Conservation (phyloP, 2,888 invertebrate species). For the Chirona hameri region DNA sequence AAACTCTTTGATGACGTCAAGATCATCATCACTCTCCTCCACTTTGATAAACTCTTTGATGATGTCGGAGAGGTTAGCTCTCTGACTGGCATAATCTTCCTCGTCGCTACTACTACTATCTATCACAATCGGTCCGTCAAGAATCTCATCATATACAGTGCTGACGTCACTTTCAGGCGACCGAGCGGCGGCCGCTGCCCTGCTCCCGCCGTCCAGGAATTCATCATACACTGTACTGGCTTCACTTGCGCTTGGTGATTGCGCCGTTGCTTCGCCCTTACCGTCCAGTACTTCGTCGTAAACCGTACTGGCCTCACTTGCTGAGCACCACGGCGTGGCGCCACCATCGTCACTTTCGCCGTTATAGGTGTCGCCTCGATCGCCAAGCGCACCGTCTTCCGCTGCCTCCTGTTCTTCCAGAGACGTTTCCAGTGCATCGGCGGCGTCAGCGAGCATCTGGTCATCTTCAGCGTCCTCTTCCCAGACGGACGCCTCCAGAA, state of each 20-base stretch:
- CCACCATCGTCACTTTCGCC: no score
- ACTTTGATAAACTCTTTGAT: not conserved
- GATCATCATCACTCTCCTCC: not conserved
- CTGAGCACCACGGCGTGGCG: no score
- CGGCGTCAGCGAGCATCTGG: not conserved
- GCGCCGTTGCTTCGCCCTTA: not conserved
- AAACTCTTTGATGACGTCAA: not conserved
- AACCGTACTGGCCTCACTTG: not conserved
- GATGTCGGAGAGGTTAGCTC: not conserved
- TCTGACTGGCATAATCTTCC: not conserved
- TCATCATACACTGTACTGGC: not conserved
- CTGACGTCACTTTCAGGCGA: not conserved
- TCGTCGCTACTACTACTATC: not conserved
- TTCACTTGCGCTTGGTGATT: not conserved
- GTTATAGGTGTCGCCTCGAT: no score
- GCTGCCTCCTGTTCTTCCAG: not conserved
- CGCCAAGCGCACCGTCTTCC: not conserved
- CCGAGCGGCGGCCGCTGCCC: not conserved
- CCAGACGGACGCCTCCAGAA: not conserved
- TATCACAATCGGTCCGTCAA: not conserved
- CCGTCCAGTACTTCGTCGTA: not conserved
- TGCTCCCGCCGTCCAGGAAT: not conserved
- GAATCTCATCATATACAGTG: not conserved
- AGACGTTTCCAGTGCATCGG: not conserved
- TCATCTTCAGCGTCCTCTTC: not conserved